Percentiles rank a stretch among this genome's conserved stretches.
Conservation (phyloP, 2,113 vertebrate species). For the Serilophus lunatus region DNA sequence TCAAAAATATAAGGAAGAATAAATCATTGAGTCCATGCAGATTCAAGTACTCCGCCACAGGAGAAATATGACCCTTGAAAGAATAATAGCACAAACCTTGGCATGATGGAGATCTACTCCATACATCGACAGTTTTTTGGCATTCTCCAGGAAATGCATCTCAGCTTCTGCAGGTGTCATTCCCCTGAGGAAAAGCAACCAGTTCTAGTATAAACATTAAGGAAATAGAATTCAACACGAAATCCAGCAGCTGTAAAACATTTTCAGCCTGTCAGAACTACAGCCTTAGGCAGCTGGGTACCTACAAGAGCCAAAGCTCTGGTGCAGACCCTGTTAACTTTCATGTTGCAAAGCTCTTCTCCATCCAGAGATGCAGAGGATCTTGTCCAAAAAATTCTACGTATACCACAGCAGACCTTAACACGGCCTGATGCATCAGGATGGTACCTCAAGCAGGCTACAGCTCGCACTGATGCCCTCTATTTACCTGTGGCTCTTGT, state of each 20-base stretch:
- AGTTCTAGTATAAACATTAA: background rate
- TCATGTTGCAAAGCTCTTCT: background rate
- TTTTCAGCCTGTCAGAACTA: background rate
- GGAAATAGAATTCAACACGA: background rate
- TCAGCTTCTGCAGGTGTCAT: slow-evolving; percentile 97
- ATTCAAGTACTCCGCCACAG: background rate
- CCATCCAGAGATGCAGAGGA: background rate
- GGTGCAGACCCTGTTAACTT: background rate
- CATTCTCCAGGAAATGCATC: slow-evolving; percentile 96
- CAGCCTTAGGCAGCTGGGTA: background rate
- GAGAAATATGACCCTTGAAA: background rate
- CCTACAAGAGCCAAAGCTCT: background rate
- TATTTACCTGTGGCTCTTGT: slow-evolving; percentile 92
- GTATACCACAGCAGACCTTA: background rate
- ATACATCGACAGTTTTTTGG: slow-evolving; percentile 98
- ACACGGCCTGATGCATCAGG: background rate
- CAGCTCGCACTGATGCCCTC: background rate
- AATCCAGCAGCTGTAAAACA: background rate
- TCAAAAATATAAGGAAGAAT: background rate
- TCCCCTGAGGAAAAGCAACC: slow-evolving; percentile 77
- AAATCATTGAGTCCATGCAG: background rate
- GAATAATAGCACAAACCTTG: slow-evolving; percentile 77
- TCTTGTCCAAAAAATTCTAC: background rate
- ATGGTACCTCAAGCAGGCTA: fast-evolving
- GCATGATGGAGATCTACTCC: slow-evolving; percentile 97